Evolutionary conservation across 1,140 invertebrate species (phyloP).

Genomic region (Eciton burchellii): DNA sequence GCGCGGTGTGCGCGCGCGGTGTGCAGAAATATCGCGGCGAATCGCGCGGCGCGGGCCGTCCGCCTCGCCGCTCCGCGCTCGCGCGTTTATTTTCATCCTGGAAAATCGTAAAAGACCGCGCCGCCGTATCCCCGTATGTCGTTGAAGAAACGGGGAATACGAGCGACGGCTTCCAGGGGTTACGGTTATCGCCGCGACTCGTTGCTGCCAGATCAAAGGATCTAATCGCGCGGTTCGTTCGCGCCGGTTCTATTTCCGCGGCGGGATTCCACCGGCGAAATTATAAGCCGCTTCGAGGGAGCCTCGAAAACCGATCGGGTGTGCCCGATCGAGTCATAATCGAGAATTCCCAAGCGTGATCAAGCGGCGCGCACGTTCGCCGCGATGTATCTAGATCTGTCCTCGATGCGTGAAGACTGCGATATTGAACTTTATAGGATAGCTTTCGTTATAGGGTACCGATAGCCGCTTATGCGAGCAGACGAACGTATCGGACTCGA

Average conservation of each 20-base stretch:
- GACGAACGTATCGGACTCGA: constrained; percentile 26
- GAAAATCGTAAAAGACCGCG: constrained; percentile 76
- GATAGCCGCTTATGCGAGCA: neutral
- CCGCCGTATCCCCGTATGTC: neutral
- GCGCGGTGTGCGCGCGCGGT: constrained; percentile 48
- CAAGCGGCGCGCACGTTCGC: neutral
- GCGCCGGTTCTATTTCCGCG: constrained; percentile 41
- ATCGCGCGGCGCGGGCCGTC: constrained; percentile 55
- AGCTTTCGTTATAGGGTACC: neutral
- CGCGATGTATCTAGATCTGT: neutral
- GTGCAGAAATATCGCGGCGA: constrained; percentile 75
- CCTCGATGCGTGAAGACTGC: neutral
- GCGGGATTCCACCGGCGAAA: constrained; percentile 12
- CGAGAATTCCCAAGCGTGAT: neutral
- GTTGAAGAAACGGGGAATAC: constrained; percentile 20
- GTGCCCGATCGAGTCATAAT: neutral
- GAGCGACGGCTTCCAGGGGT: constrained; percentile 25
- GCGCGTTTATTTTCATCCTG: constrained; percentile 80
- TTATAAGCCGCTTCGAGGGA: neutral
- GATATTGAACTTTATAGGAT: neutral
- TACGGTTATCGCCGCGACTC: constrained; percentile 35
- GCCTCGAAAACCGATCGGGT: neutral
- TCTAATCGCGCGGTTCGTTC: constrained; percentile 23
- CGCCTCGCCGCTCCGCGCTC: constrained; percentile 50
- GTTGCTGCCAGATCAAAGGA: constrained; percentile 50